Conservation (phyloP, 2,888 invertebrate genomes). For the Rhogogaster chlorosoma region DNA sequence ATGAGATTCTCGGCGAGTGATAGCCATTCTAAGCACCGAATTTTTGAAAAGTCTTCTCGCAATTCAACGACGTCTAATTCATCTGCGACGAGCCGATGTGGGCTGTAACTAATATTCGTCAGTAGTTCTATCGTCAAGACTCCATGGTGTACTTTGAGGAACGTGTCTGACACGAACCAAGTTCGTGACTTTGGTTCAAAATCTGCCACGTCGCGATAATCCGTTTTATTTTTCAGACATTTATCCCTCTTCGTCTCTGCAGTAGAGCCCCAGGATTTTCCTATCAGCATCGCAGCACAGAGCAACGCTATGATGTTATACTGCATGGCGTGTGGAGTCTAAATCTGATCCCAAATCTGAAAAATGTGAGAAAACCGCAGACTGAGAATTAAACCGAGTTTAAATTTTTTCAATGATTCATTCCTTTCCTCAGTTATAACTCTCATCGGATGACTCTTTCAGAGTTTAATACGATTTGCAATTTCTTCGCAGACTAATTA, state of each 20-base stretch:
- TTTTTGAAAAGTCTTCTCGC: not conserved
- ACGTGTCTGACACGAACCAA: not conserved
- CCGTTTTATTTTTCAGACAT: not conserved
- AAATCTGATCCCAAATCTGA: not conserved
- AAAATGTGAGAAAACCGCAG: not conserved
- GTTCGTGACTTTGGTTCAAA: not conserved
- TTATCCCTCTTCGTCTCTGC: too few species aligned
- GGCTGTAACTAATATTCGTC: not conserved
- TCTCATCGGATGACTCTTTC: too few species aligned
- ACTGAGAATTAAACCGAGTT: too few species aligned
- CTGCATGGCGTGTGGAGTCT: not conserved
- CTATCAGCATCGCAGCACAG: not conserved
- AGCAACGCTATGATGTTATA: not conserved
- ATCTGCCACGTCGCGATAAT: not conserved
- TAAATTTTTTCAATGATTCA: too few species aligned
- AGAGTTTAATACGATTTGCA: too few species aligned
- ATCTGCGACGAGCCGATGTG: not conserved
- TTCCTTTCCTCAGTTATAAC: too few species aligned
- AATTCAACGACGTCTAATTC: not conserved
- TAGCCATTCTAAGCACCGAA: not conserved
- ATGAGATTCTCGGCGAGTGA: not conserved
- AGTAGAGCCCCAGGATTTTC: not conserved
- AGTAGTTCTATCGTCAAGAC: not conserved
- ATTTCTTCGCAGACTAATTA: too few species aligned
- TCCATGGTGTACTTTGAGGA: not conserved